phyloP scores from a whole-genome alignment of 2,797 vertebrate species.

The Myiothlypis chrysogaster region DNA sequence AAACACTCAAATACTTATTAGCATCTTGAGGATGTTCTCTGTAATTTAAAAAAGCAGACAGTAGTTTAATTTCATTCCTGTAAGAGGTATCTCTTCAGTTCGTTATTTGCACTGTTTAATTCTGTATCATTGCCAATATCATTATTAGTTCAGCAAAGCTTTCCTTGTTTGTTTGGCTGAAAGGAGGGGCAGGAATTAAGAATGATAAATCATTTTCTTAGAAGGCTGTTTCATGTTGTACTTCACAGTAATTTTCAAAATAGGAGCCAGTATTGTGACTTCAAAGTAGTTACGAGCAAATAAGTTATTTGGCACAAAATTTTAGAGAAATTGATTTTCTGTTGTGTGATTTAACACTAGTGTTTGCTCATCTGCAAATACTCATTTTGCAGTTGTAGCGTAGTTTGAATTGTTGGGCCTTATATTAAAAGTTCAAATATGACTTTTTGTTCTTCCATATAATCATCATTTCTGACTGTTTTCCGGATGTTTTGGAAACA shows the following conservation, averaged over 20 bases:
- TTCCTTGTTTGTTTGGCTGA: slow-evolving; percentile 30
- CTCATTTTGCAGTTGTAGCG: neutral
- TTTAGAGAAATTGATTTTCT: neutral
- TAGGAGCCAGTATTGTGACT: neutral
- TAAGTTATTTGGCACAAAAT: neutral
- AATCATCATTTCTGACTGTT: neutral
- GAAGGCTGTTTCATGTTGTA: neutral
- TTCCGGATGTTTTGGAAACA: neutral
- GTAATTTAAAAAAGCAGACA: neutral
- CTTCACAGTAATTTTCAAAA: neutral
- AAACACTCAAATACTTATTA: neutral
- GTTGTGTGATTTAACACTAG: neutral
- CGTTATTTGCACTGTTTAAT: neutral
- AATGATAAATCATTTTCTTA: neutral
- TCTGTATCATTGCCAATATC: slow-evolving; percentile 3
- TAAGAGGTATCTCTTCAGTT: neutral
- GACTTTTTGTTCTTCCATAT: neutral
- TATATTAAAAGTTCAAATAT: neutral
- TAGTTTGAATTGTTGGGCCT: neutral
- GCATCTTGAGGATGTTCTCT: neutral
- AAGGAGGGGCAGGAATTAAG: slow-evolving; percentile 4
- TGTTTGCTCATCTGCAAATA: neutral
- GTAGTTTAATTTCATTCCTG: neutral
- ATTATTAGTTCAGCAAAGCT: slow-evolving; percentile 9
- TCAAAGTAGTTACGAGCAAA: neutral